phyloP scores from a whole-genome alignment of 2,888 invertebrate genomes.

The Galerucella calmariensis region DNA sequence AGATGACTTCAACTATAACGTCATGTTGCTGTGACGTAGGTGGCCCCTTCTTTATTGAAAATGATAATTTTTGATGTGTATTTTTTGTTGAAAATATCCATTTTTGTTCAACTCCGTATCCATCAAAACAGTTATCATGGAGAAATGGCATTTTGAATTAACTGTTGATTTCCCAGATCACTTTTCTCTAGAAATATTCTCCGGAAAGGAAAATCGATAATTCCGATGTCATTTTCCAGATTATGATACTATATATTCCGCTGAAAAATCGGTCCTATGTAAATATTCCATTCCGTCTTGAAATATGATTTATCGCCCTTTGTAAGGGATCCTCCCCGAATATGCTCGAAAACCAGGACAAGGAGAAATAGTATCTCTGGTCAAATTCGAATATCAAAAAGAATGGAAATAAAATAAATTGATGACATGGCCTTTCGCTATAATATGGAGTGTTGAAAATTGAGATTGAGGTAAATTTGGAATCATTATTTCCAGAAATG shows the following conservation, averaged over 20 bases:
- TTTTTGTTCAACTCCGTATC: neutral
- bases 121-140: neutral
- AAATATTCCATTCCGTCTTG: slow-evolving; percentile 21
- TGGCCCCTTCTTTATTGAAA: too few species aligned
- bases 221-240: slow-evolving; percentile 5
- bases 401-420: slow-evolving; percentile 24
- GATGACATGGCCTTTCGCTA: slow-evolving; percentile 22
- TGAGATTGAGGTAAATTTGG: neutral
- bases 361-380: slow-evolving; percentile 16
- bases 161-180: neutral
- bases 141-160: neutral
- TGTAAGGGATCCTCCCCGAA: slow-evolving; percentile 23
- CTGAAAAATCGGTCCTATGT: slow-evolving; percentile 29
- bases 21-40: too few species aligned
- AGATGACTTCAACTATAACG: too few species aligned
- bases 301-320: slow-evolving; percentile 28
- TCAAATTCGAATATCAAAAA: slow-evolving; percentile 28
- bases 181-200: neutral
- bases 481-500: slow-evolving; percentile 4
- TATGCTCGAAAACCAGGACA: slow-evolving; percentile 25
- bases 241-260: slow-evolving; percentile 3
- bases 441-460: slow-evolving; percentile 7
- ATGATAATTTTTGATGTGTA: too few species aligned
- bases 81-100: too few species aligned
- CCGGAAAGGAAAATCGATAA: neutral